phyloP scores from a whole-genome alignment of 2,797 vertebrate species.

The Oryzias dopingdopingensis region DNA sequence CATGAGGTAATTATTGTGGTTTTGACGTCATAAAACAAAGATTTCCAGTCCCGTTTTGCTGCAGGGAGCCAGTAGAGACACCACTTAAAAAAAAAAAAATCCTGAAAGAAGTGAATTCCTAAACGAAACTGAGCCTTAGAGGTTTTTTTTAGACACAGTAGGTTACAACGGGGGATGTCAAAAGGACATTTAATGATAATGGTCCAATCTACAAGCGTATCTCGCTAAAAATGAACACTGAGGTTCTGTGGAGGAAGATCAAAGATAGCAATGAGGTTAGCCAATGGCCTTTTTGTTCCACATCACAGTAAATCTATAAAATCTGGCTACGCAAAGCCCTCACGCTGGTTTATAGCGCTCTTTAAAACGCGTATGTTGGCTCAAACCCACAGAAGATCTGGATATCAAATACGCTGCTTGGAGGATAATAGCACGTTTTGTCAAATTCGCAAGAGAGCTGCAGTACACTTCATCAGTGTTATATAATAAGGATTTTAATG shows the following conservation, averaged over 20 bases:
- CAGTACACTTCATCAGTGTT: too few species aligned
- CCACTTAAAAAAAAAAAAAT: constrained; percentile 38
- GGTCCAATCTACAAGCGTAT: constrained; percentile 38
- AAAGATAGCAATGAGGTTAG: constrained; percentile 20
- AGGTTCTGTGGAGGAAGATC: constrained; percentile 32
- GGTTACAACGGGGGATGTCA: constrained; percentile 25
- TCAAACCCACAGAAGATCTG: constrained; percentile 16
- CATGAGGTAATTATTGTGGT: constrained; percentile 38
- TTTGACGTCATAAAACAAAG: constrained; percentile 42
- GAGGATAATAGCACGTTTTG: constrained; percentile 24
- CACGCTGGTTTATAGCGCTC: constrained; percentile 19
- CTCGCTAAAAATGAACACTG: constrained; percentile 22
- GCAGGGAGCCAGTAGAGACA: constrained; percentile 34
- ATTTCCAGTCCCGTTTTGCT: constrained; percentile 36
- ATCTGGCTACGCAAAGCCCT: constrained; percentile 22
- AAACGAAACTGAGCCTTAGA: constrained; percentile 27
- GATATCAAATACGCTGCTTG: constrained; percentile 21
- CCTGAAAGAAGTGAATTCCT: constrained; percentile 22
- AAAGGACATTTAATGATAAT: constrained; percentile 35
- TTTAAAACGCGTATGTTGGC: constrained; percentile 27
- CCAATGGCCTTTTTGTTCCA: constrained; percentile 37
- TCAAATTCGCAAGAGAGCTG: not conserved
- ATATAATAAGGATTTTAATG: too few species aligned
- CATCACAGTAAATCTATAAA: constrained; percentile 29
- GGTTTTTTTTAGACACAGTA: constrained; percentile 30